phyloP scores from a whole-genome alignment of 2,797 vertebrate genomes.

The Ispidina lecontei region DNA sequence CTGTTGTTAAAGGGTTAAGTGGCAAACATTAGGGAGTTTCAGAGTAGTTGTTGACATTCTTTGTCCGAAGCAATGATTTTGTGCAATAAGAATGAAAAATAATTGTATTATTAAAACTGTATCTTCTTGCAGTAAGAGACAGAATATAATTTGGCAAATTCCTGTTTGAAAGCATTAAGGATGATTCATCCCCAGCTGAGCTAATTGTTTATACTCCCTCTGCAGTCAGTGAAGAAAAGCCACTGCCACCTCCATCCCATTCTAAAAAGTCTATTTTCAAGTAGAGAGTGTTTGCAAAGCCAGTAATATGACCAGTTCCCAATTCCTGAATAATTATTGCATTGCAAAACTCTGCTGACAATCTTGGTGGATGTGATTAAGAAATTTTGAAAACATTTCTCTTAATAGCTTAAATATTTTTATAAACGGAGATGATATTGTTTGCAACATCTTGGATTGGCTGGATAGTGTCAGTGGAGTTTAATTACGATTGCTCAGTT shows the following conservation, averaged over 20 bases:
- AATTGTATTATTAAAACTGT: neutral
- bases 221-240: neutral
- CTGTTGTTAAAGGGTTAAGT: neutral
- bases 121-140: neutral
- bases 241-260: neutral
- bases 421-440: neutral
- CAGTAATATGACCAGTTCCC: neutral
- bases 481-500: neutral
- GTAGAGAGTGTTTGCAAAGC: neutral
- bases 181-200: constrained; percentile 8
- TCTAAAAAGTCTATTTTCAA: neutral
- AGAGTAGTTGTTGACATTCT: neutral
- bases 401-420: constrained; percentile 14
- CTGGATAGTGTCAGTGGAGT: neutral
- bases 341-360: neutral
- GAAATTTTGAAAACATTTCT: neutral
- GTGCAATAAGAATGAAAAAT: constrained; percentile 10
- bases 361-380: neutral
- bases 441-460: neutral
- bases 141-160: constrained; percentile 25
- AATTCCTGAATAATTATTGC: constrained; percentile 2
- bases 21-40: neutral
- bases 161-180: constrained; percentile 4
- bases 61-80: constrained; percentile 13
- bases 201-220: constrained; percentile 7